Base-by-base conservation (phyloP, 92 coral and sea anemone genomes). In the Porites divaricata region DNA sequence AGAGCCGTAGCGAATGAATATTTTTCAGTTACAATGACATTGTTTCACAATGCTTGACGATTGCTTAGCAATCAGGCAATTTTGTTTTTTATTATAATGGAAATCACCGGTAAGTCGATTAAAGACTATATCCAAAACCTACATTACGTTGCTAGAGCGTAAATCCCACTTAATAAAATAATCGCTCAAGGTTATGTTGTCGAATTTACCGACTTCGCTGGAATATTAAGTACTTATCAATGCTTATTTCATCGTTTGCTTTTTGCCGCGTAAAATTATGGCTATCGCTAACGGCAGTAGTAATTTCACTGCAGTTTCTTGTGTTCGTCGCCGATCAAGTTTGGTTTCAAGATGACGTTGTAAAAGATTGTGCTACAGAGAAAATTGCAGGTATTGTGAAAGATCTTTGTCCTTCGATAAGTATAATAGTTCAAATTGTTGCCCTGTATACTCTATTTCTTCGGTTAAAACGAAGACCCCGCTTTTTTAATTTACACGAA, bases 291-390 rank as follows among this genome's bases (percentile, higher is more conserved):
- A 2, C 57, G 6, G 17, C 16, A 22, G 45, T 82, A 5, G 86
- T 72, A 20, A 79, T 72, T 50, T 14, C 73, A 7, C 17, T 82
- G 17, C 86, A 82, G 23, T 59, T 22, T 6, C 63, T 82, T 50
- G 22, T 71, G 4, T 72, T 72, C 41, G 63, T 82, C 7, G 79
- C 64, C 8, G 79, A 72, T 17, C 79, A 63, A 62, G n/a, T 82
- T 24, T 25, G 72, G 59, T 70, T 58, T 17, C 63, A 48, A 6
- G 72, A 72, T 4, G 22, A 56, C 25, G 8, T 63, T 1, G 49
- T 56, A 8, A 28, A 50, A 51, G 86, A 82, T 21, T 82, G 79
- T 17, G 22, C 63, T 19, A 50, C 72, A 6, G 23, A 23, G 9
- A 72, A 72, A 24, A 15, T 7, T 17, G 9, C 78, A 72, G 86